A percentile compares a stretch with the other conserved stretches of the same genome.
phyloP scores from a whole-genome alignment of 2,797 vertebrate genomes.

The Fratercula arctica region DNA sequence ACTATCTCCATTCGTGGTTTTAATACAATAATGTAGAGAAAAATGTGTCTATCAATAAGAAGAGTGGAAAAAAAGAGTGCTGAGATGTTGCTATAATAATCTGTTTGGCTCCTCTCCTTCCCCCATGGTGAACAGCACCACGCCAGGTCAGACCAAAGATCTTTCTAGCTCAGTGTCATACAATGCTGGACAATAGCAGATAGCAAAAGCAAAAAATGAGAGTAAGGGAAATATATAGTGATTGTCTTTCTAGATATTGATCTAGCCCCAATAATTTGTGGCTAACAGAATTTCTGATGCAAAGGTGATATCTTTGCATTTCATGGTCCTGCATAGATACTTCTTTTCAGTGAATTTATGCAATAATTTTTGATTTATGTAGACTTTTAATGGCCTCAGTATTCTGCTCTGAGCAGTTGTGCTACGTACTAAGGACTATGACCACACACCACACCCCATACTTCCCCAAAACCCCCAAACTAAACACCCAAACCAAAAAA shows the following conservation, averaged over 20 bases:
- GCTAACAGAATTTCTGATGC: neutral
- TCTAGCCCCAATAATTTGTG: neutral
- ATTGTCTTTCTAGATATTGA: neutral
- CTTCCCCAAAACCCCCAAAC: accelerated
- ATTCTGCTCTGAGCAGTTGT: neutral
- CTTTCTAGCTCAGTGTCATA: neutral
- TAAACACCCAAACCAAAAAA: neutral
- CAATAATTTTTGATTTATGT: neutral
- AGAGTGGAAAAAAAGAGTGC: neutral
- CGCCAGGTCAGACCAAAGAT: neutral
- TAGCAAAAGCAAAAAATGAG: neutral
- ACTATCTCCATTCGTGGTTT: neutral
- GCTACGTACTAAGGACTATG: neutral
- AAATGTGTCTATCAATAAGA: neutral
- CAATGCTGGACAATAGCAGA: neutral
- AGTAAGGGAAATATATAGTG: neutral
- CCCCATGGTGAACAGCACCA: neutral
- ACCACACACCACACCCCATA: no score
- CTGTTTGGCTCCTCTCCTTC: neutral
- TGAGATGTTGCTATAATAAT: neutral
- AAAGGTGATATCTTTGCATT: neutral
- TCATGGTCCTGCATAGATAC: neutral
- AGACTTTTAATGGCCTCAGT: neutral
- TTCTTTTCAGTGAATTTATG: neutral
- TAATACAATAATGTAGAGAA: neutral